phyloP scores from a whole-genome alignment of 2,888 invertebrate species.

The Stegophylla sp. region DNA sequence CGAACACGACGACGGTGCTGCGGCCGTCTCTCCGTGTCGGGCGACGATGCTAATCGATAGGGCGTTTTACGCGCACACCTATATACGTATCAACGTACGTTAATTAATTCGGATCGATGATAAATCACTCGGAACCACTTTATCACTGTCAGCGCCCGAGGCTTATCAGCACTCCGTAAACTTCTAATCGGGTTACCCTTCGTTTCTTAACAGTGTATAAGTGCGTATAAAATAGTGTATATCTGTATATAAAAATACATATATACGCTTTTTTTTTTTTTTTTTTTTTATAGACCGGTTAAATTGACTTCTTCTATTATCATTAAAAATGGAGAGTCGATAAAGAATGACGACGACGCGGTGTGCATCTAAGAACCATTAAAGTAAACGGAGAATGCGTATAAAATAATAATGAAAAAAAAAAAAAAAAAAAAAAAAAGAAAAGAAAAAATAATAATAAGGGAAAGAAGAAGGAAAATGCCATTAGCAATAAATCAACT shows the following conservation, averaged over 20 bases:
- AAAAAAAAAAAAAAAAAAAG: background rate
- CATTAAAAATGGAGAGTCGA: conserved; percentile 51
- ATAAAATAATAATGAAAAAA: conserved; percentile 46
- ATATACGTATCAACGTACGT: background rate
- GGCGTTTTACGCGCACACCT: too few species aligned
- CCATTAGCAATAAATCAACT: conserved; percentile 57
- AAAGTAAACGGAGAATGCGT: conserved; percentile 51
- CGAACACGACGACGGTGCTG: background rate
- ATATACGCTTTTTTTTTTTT: background rate
- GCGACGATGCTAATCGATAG: conserved; percentile 48
- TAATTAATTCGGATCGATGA: conserved; percentile 57
- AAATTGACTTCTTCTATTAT: conserved; percentile 58
- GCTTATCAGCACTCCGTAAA: conserved; percentile 56
- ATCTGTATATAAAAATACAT: conserved; percentile 10
- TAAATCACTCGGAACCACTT: conserved; percentile 57
- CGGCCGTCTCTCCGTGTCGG: conserved; percentile 7
- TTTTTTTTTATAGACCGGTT: conserved; percentile 43
- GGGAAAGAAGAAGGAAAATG: conserved; percentile 3
- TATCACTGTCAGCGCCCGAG: conserved; percentile 55
- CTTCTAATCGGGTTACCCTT: conserved; percentile 55
- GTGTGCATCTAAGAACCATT: conserved; percentile 54
- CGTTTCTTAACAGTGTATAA: background rate
- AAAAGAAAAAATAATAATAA: background rate
- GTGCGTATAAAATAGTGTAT: too few species aligned
- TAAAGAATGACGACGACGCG: conserved; percentile 47